These are phyloP conservation scores for Thamnophis sirtalis DNA, from an alignment of 2,113 vertebrate species.

Conservation along the genomic window DNA sequence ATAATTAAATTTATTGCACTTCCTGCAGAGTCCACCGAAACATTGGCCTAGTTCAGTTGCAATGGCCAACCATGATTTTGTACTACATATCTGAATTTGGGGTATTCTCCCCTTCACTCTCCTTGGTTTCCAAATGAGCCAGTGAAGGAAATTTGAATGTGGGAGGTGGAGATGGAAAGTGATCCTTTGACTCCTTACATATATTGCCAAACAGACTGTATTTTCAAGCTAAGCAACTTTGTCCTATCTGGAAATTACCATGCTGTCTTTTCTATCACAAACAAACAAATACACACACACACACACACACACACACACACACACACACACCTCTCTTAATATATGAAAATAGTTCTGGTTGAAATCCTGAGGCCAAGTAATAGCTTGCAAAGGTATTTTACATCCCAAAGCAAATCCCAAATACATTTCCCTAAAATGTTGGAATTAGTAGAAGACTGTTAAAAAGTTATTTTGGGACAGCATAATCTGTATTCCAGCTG, in stretches of 20 bases:
- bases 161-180: not conserved
- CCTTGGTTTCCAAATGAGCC: not conserved
- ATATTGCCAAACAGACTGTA: not conserved
- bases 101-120: not conserved
- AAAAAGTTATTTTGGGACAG: constrained; percentile 48
- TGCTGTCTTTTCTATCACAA: not conserved
- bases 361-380: constrained; percentile 21
- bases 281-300: not conserved
- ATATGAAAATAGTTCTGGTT: not conserved
- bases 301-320: not conserved
- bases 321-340: not conserved
- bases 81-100: too few species aligned
- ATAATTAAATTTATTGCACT: not conserved
- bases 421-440: constrained; percentile 39
- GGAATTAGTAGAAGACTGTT: constrained; percentile 49
- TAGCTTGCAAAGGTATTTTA: constrained; percentile 29
- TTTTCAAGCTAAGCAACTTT: not conserved
- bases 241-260: not conserved
- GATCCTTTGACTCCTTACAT: not conserved
- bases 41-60: not conserved
- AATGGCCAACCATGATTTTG: not conserved
- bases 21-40: not conserved
- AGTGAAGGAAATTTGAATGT: not conserved
- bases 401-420: constrained; percentile 22
- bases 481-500: constrained; percentile 48